These are phyloP conservation scores for Linepithema humile DNA, from an alignment of 1,140 invertebrate genomes.

Conservation along the genomic window DNA sequence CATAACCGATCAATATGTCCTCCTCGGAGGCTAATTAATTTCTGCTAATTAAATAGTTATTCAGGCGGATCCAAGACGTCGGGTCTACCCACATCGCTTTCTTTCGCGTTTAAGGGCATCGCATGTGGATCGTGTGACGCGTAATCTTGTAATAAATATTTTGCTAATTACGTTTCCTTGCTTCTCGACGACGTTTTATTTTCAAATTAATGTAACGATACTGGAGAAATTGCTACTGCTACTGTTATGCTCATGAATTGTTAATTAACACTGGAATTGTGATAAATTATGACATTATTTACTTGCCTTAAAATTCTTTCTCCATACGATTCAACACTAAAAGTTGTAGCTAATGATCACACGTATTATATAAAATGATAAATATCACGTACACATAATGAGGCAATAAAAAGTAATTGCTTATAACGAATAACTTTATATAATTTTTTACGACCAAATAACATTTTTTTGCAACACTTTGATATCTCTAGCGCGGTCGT, in stretches of 20 bases:
- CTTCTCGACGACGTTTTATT: not conserved
- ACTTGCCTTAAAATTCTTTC: too few relatives aligned
- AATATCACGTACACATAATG: too few relatives aligned
- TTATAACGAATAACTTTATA: too few relatives aligned
- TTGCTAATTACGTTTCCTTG: not conserved
- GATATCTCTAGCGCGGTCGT: not conserved
- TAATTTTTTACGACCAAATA: too few relatives aligned
- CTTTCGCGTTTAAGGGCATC: conserved; percentile 13
- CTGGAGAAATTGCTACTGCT: not conserved
- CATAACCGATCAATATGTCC: conserved; percentile 48
- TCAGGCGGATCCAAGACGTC: not conserved
- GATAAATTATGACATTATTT: not conserved
- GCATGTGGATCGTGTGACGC: conserved; percentile 5
- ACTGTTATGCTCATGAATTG: not conserved
- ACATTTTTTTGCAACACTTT: not conserved
- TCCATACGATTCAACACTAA: too few relatives aligned
- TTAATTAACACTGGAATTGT: conserved; percentile 26
- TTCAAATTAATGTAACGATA: not conserved
- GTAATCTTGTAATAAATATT: not conserved
- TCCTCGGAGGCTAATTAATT: conserved; percentile 47
- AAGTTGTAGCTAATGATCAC: too few relatives aligned
- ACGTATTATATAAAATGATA: too few relatives aligned
- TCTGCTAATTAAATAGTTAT: conserved; percentile 53
- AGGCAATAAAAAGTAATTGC: too few relatives aligned
- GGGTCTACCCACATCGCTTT: conserved; percentile 2